Evolutionary conservation across 1,140 invertebrate species (phyloP).

Genomic region (Scaptodrosophila lebanonensis): DNA sequence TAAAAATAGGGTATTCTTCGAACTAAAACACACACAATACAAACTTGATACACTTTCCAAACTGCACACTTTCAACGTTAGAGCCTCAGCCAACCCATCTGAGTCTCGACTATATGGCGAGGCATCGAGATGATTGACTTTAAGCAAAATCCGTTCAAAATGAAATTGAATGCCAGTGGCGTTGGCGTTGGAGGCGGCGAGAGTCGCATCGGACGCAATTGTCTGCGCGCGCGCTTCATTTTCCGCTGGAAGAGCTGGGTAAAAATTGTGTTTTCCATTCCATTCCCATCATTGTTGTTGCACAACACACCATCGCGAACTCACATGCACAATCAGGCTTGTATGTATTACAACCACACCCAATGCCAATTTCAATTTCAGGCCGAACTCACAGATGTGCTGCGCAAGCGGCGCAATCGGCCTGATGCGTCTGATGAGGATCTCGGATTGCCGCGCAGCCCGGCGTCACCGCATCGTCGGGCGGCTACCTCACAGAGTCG

Average conservation of each 20-base stretch:
- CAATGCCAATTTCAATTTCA: conserved; percentile 8
- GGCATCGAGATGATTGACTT: conserved; percentile 72
- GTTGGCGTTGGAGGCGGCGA: conserved; percentile 37
- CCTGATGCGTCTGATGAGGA: conserved; percentile 76
- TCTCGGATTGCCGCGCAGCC: conserved; percentile 71
- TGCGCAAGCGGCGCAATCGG: conserved; percentile 72
- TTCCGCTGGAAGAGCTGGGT: conserved; percentile 77
- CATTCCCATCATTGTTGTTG: too few species aligned
- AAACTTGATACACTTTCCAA: too few species aligned
- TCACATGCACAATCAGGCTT: neutral
- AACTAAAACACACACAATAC: too few species aligned
- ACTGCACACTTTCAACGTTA: too few species aligned
- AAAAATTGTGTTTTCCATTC: too few species aligned
- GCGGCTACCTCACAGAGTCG: conserved; percentile 18
- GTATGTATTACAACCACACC: neutral
- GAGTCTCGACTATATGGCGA: too few species aligned
- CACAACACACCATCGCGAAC: neutral
- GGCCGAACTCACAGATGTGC: conserved; percentile 76
- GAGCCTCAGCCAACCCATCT: too few species aligned
- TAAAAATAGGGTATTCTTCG: too few species aligned
- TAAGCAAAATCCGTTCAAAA: conserved; percentile 75
- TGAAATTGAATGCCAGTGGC: conserved; percentile 55
- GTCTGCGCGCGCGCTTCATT: conserved; percentile 63
- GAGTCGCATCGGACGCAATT: conserved; percentile 62
- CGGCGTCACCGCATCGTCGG: conserved; percentile 66